These are phyloP conservation scores for Luehdorfia chinensis DNA, from an alignment of 1,140 invertebrate species.

Conservation along the genomic window DNA sequence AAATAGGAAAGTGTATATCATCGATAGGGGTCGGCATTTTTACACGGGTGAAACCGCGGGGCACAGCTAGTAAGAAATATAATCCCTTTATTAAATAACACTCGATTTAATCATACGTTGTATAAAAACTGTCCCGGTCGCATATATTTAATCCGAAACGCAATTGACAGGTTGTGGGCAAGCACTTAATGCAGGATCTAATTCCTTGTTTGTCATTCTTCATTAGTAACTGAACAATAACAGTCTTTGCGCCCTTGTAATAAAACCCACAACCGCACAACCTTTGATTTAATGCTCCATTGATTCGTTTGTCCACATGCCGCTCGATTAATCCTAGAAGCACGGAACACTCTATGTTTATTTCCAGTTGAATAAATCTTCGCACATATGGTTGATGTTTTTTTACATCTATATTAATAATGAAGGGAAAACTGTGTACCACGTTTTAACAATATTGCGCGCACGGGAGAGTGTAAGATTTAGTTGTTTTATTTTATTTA, in stretches of 20 bases:
- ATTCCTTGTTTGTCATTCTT: neutral
- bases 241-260: neutral
- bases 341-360: neutral
- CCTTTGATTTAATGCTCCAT: neutral
- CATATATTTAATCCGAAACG: neutral
- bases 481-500: no score
- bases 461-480: no score
- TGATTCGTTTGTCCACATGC: conserved; percentile 4
- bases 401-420: no score
- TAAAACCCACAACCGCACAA: neutral
- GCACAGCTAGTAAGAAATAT: no score
- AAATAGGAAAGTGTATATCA: no score
- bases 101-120: conserved; percentile 6
- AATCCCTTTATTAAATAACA: conserved; percentile 10
- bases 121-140: neutral
- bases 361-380: conserved; percentile 4
- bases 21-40: no score
- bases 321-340: conserved; percentile 10
- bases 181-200: conserved; percentile 2
- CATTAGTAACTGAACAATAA: no score
- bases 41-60: no score
- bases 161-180: conserved; percentile 9
- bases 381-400: no score
- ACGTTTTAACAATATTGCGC: no score
- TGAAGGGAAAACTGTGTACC: no score